Evolutionary conservation across 1,140 invertebrate genomes (phyloP).

Genomic region (Drosophila sechellia): DNA sequence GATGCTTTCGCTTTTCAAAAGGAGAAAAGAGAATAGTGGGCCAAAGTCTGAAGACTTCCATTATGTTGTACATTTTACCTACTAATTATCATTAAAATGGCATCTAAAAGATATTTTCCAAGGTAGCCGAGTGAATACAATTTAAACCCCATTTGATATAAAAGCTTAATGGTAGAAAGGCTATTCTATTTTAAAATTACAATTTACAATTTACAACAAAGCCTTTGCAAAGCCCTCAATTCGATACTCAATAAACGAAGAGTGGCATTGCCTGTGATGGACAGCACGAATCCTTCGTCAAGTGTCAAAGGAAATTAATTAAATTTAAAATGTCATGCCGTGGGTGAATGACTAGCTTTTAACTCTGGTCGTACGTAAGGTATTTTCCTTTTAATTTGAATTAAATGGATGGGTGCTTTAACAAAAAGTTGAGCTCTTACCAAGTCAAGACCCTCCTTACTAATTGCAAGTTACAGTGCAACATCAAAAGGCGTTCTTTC

Average conservation of each 20-base stretch:
- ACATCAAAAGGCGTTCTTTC: constrained; percentile 33
- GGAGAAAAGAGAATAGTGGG: neutral
- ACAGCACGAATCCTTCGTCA: constrained; percentile 39
- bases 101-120: neutral
- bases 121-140: neutral
- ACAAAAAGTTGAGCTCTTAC: neutral
- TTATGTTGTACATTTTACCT: neutral
- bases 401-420: constrained; percentile 38
- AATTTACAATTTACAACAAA: constrained; percentile 2
- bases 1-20: neutral
- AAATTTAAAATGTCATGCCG: constrained; percentile 41
- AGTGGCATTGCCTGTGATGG: constrained; percentile 19
- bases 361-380: constrained; percentile 22
- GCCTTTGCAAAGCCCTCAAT: constrained; percentile 4
- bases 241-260: constrained; percentile 9
- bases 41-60: neutral
- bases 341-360: constrained; percentile 6
- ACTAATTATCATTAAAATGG: neutral
- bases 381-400: constrained; percentile 25
- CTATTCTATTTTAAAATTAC: constrained; percentile 3
- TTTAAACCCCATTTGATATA: neutral
- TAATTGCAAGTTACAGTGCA: constrained; percentile 45
- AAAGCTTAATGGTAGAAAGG: neutral
- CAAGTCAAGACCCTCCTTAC: constrained; percentile 22
- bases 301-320: constrained; percentile 61